These are phyloP conservation scores for Columbina picui DNA, from an alignment of 2,113 vertebrate genomes.

Conservation along the genomic window DNA sequence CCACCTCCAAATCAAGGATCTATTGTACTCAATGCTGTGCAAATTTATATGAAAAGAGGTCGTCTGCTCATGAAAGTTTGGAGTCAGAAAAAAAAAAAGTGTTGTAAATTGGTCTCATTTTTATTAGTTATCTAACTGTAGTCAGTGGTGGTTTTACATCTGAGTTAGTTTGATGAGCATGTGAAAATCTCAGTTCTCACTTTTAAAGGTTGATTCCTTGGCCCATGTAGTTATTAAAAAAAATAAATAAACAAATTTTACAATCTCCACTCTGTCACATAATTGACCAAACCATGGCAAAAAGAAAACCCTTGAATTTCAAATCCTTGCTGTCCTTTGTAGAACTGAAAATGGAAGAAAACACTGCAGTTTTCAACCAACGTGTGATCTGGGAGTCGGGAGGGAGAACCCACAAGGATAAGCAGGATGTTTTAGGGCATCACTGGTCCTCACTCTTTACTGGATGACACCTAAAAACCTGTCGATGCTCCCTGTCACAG, in stretches of 20 bases:
- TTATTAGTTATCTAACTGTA: neutral
- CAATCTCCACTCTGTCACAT: neutral
- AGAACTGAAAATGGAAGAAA: slow-evolving; percentile 18
- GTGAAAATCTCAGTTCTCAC: neutral
- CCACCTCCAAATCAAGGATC: neutral
- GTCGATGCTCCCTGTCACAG: accelerated
- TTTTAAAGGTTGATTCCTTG: neutral
- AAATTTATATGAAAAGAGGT: neutral
- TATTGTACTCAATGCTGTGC: neutral
- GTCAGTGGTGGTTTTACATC: neutral
- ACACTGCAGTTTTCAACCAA: neutral
- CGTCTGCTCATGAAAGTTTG: neutral
- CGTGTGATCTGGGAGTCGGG: neutral
- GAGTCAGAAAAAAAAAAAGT: neutral
- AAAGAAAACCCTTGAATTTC: slow-evolving; percentile 30
- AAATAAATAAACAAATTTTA: neutral
- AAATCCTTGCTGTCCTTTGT: neutral
- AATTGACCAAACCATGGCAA: neutral
- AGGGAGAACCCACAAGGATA: neutral
- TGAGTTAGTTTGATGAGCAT: neutral
- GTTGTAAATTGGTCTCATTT: neutral
- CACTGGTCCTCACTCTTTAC: neutral
- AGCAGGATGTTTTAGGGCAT: neutral
- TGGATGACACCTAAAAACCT: neutral
- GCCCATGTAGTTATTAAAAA: neutral